Percentiles rank a stretch among this genome's conserved stretches.
These are phyloP conservation scores for Athalia circularis DNA, from an alignment of 2,888 invertebrate genomes.

Conservation along the genomic window DNA sequence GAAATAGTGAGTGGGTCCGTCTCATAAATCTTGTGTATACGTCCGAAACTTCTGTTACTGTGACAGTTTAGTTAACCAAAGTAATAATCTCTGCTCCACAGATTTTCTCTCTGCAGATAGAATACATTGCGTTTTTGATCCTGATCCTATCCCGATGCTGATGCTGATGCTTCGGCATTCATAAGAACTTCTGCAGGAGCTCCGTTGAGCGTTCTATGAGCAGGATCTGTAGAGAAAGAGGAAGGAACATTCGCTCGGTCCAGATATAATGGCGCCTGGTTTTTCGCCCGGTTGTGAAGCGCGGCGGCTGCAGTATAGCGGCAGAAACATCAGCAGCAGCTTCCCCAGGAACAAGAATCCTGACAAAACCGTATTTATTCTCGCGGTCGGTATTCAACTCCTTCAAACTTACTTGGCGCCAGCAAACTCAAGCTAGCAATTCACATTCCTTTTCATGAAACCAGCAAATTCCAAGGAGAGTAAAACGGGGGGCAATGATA, in stretches of 20 bases:
- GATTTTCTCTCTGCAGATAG: not conserved
- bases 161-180: no score
- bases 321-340: no score
- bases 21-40: constrained; percentile 21
- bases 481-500: not conserved
- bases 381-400: constrained; percentile 1
- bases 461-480: not conserved
- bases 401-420: constrained; percentile 28
- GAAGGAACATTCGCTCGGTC: not conserved
- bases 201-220: not conserved
- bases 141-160: no score
- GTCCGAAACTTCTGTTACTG: constrained; percentile 13
- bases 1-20: constrained; percentile 31
- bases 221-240: not conserved
- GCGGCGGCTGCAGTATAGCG: no score
- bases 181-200: no score
- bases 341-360: constrained; percentile 18
- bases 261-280: constrained; percentile 41
- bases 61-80: constrained; percentile 10
- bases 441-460: constrained; percentile 13
- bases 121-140: not conserved
- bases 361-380: constrained; percentile 28
- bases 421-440: constrained; percentile 2
- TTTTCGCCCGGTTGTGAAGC: constrained; percentile 15
- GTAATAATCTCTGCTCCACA: constrained; percentile 8